A percentile compares a stretch with the other conserved stretches of the same genome.
Evolutionary conservation across 2,113 vertebrate genomes (phyloP).

Genomic region (Rhinoderma darwinii): DNA sequence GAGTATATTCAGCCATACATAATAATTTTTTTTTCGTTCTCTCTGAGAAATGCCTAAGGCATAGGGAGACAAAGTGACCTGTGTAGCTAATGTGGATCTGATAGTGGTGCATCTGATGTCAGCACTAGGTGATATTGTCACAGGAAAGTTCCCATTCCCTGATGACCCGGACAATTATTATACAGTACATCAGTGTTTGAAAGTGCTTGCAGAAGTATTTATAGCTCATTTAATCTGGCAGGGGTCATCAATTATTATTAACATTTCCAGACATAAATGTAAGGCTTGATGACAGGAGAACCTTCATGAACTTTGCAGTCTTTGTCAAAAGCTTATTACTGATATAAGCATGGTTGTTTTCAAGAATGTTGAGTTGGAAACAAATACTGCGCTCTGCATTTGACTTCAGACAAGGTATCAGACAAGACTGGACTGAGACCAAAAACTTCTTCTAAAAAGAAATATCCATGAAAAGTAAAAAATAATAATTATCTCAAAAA

Average conservation of each 20-base stretch:
- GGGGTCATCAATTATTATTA: conserved; percentile 49
- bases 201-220: conserved; percentile 33
- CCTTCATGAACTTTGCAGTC: conserved; percentile 17
- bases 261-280: conserved; percentile 47
- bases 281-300: conserved; percentile 43
- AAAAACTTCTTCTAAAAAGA: background rate
- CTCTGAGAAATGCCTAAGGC: conserved; percentile 13
- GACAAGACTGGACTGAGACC: background rate
- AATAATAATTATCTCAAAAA: too few relatives aligned
- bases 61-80: conserved; percentile 28
- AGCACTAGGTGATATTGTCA: conserved; percentile 44
- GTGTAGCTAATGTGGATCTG: conserved; percentile 9
- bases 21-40: conserved; percentile 24
- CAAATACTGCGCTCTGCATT: background rate
- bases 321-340: conserved; percentile 32
- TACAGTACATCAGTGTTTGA: conserved; percentile 15
- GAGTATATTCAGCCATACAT: conserved; percentile 40
- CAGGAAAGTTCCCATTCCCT: conserved; percentile 24
- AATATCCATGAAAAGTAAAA: background rate
- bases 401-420: background rate
- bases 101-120: conserved; percentile 33
- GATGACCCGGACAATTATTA: conserved; percentile 21
- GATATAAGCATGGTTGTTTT: conserved; percentile 18
- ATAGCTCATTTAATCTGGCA: conserved; percentile 44
- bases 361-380: conserved; percentile 23